Percentiles rank a stretch among this genome's conserved stretches.
phyloP scores from a whole-genome alignment of 2,113 vertebrate species.

The Myrmophylax atrothorax region DNA sequence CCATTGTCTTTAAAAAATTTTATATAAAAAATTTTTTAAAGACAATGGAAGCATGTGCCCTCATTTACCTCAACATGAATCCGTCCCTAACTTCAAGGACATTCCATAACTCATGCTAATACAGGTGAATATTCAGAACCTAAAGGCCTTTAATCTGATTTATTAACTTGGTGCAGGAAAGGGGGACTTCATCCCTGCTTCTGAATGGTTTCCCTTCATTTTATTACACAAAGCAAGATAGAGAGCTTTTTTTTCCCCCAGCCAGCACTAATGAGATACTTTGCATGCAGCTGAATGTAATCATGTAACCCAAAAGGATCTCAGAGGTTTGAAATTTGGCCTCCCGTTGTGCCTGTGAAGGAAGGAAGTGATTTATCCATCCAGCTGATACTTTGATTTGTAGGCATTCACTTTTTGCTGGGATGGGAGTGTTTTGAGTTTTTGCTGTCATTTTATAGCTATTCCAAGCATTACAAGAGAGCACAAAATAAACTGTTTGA shows the following conservation, averaged over 20 bases:
- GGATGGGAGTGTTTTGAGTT: neutral
- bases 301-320: neutral
- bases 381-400: neutral
- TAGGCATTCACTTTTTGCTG: neutral
- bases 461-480: neutral
- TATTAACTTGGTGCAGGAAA: neutral
- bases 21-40: too few relatives aligned
- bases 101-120: accelerated
- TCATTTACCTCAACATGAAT: too few relatives aligned
- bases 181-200: neutral
- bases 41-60: too few relatives aligned
- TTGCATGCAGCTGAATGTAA: neutral
- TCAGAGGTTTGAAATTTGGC: neutral
- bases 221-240: neutral
- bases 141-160: neutral
- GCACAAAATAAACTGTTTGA: neutral
- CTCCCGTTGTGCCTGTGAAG: neutral
- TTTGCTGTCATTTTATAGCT: neutral
- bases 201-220: neutral
- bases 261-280: neutral
- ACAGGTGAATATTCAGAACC: neutral
- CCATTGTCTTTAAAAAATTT: too few relatives aligned
- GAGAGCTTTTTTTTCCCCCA: neutral
- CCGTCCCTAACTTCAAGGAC: too few relatives aligned
- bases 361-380: neutral